A percentile compares a stretch with the other conserved stretches of the same genome.
phyloP scores from a whole-genome alignment of 2,113 vertebrate species.

The Anser cygnoides region DNA sequence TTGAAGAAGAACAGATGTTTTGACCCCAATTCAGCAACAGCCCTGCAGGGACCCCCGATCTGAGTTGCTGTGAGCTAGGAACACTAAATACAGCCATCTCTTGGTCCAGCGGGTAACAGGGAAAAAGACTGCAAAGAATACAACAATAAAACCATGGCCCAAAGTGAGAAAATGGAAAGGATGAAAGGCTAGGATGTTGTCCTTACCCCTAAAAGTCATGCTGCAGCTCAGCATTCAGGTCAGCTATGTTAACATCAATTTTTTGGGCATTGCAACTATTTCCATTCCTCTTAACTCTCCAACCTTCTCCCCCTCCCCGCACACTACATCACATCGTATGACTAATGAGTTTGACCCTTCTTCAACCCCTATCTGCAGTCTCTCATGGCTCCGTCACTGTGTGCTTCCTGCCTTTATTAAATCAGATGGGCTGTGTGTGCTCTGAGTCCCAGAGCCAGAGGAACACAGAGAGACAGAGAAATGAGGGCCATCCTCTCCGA shows the following conservation, averaged over 20 bases:
- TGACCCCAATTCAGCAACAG: background rate
- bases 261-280: background rate
- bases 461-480: slow-evolving; percentile 43
- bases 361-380: slow-evolving; percentile 61
- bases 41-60: background rate
- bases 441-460: slow-evolving; percentile 24
- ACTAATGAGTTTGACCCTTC: slow-evolving; percentile 70
- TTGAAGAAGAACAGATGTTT: background rate
- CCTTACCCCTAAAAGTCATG: slow-evolving; percentile 15
- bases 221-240: background rate
- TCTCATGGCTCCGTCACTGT: slow-evolving; percentile 51
- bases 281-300: background rate
- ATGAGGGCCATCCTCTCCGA: background rate
- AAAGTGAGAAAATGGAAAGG: background rate
- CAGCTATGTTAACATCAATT: slow-evolving; percentile 1
- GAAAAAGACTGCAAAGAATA: background rate
- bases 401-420: slow-evolving; percentile 63
- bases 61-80: background rate
- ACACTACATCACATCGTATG: slow-evolving; percentile 36
- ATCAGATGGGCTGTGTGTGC: slow-evolving; percentile 60
- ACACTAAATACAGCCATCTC: background rate
- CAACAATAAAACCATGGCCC: background rate
- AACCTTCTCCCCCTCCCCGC: slow-evolving; percentile 40
- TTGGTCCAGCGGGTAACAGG: background rate
- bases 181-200: slow-evolving; percentile 31